phyloP scores from a whole-genome alignment of 2,888 invertebrate genomes.

The Heteromurus nitidus region DNA sequence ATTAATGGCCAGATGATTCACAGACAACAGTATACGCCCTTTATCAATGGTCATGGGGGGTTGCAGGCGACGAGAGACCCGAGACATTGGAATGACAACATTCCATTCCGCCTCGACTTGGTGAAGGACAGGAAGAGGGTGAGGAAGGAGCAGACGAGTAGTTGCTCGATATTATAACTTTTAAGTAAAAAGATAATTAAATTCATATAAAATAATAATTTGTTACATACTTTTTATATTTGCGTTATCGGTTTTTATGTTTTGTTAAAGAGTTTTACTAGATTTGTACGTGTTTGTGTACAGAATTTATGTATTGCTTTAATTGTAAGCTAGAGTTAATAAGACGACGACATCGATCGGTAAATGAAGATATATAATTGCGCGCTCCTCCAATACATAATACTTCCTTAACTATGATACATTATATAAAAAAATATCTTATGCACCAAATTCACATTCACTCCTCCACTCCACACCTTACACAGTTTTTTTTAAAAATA shows the following conservation, averaged over 20 bases:
- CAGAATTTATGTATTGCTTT: slow-evolving; percentile 25
- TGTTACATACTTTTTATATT: neutral
- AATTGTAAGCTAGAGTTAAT: no score
- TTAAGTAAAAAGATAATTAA: neutral
- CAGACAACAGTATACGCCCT: slow-evolving; percentile 43
- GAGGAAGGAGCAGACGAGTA: slow-evolving; percentile 18
- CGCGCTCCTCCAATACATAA: no score
- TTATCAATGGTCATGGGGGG: slow-evolving; percentile 52
- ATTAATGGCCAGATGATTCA: slow-evolving; percentile 63
- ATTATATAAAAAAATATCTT: no score
- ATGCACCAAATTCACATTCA: no score
- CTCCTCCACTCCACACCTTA: no score
- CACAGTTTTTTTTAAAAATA: no score
- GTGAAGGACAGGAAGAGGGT: slow-evolving; percentile 66
- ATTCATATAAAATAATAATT: no score
- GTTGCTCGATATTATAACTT: slow-evolving; percentile 55
- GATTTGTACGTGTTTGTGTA: slow-evolving; percentile 7
- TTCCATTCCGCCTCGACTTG: slow-evolving; percentile 72
- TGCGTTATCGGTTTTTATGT: slow-evolving; percentile 24
- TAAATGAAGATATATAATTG: no score
- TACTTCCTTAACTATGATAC: no score
- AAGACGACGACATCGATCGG: neutral
- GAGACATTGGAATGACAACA: slow-evolving; percentile 71
- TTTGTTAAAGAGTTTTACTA: slow-evolving; percentile 11
- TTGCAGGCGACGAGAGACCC: slow-evolving; percentile 31